Conservation (phyloP, 2,797 vertebrate genomes). For the Myotis vivesi region DNA sequence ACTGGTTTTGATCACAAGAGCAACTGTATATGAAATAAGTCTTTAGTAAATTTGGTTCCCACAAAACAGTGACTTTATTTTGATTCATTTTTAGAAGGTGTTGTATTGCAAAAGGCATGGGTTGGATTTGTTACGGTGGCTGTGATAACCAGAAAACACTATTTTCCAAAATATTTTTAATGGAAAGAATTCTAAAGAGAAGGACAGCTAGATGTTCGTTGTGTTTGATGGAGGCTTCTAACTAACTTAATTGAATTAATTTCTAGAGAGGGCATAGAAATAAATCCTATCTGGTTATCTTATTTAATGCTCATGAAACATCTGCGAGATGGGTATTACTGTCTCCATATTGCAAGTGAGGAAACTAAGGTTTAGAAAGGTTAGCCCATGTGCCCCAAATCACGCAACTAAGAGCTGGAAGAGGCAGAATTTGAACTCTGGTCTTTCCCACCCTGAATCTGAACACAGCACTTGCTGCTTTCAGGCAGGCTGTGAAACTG, state of each 20-base stretch:
- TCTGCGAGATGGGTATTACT: not conserved
- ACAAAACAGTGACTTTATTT: not conserved
- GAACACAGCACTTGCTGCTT: not conserved
- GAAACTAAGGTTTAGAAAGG: not conserved
- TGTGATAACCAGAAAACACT: not conserved
- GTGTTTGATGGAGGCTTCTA: not conserved
- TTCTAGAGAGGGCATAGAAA: not conserved
- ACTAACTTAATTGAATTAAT: not conserved
- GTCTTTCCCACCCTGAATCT: not conserved
- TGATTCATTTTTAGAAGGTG: not conserved
- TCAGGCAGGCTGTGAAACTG: constrained; percentile 22
- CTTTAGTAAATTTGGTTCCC: constrained; percentile 11
- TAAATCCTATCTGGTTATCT: not conserved
- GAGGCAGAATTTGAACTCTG: constrained; percentile 38
- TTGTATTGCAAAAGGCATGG: not conserved
- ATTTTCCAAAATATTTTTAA: constrained; percentile 18
- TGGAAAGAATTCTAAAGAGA: not conserved
- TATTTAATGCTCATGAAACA: not conserved
- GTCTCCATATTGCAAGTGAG: not conserved
- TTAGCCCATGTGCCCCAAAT: not conserved
- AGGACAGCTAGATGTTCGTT: not conserved
- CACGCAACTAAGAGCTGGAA: not conserved
- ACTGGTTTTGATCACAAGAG: constrained; percentile 25
- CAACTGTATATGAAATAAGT: not conserved
- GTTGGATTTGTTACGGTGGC: not conserved